Evolutionary conservation across 2,113 vertebrate genomes (phyloP), one percentile per base, ranked within the genome.

Genomic region (Rhineura floridana): DNA sequence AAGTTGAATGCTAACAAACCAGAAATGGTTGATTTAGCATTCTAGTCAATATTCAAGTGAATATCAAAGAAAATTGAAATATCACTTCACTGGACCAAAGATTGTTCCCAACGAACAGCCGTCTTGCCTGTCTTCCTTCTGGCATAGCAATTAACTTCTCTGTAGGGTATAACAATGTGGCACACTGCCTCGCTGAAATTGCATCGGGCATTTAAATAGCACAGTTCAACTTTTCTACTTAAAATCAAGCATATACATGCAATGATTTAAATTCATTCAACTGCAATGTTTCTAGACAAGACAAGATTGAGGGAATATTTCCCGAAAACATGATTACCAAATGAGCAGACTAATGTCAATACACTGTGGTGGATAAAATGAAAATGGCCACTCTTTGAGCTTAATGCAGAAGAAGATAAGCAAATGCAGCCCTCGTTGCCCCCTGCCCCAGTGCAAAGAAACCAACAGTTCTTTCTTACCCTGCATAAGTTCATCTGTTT

Each of bases 51-150:
- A 92, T 87, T 90, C 81, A 88, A 91, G 79, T 50, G 75, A 7
- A n/a, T n/a, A n/a, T n/a, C n/a, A n/a, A n/a, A 5, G 3, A 91
- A 93, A 94, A 95, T 89, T 88, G 94, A 94, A 95, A 93, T 89
- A 94, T 87, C 44, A 88, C 91, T 94, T 91, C 91, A 86, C 86
- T 79, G 87, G 89, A 91, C 91, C 89, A 93, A 91, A 55, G 36
- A 44, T 4, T 81, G 2, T 69, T 94, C 82, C n/a, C 48, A 83
- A 67, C 87, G 89, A 88, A 46, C 63, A 89, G 52, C 90, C 84
- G 70, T 90, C 91, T 90, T 89, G 65, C 86, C 85, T 79, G 84
- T 93, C 83, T 88, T 92, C 83, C 89, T 92, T 94, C 91, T 94
- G 88, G 86, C 87, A 92, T 91, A 36, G 65, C 87, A 94, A 94